Conservation (phyloP, 1,140 invertebrate species). For the Adelges cooleyi region DNA sequence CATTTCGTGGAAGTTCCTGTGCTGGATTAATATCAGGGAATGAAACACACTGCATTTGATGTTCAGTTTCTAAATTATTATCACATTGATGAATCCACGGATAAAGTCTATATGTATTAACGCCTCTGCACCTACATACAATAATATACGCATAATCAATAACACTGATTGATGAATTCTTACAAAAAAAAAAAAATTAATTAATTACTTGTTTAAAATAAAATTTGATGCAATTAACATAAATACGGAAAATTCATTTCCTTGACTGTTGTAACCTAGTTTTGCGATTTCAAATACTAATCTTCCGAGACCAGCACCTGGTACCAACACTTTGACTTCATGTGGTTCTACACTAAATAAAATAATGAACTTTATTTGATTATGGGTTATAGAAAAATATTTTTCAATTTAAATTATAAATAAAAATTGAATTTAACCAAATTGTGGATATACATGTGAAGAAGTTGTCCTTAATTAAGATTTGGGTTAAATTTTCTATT, state of each 20-base stretch:
- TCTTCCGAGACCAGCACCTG: conserved; percentile 86
- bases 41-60: conserved; percentile 62
- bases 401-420: conserved; percentile 8
- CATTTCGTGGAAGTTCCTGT: conserved; percentile 43
- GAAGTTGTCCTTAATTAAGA: no score
- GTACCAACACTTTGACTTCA: conserved; percentile 71
- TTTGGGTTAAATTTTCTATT: no score
- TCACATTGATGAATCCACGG: conserved; percentile 91
- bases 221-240: conserved; percentile 96
- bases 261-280: conserved; percentile 81
- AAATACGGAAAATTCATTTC: conserved; percentile 94
- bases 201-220: conserved; percentile 66
- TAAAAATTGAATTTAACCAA: neutral
- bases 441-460: no score
- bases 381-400: no score
- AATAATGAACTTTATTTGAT: conserved; percentile 32
- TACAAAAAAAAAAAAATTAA: neutral
- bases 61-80: conserved; percentile 68
- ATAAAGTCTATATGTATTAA: conserved; percentile 56
- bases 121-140: conserved; percentile 45
- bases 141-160: neutral
- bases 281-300: conserved; percentile 86
- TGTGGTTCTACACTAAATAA: conserved; percentile 1
- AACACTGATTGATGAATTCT: neutral
- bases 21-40: conserved; percentile 87